These are phyloP conservation scores for Malaclemys terrapin DNA, from an alignment of 2,113 vertebrate species.

Conservation along the genomic window DNA sequence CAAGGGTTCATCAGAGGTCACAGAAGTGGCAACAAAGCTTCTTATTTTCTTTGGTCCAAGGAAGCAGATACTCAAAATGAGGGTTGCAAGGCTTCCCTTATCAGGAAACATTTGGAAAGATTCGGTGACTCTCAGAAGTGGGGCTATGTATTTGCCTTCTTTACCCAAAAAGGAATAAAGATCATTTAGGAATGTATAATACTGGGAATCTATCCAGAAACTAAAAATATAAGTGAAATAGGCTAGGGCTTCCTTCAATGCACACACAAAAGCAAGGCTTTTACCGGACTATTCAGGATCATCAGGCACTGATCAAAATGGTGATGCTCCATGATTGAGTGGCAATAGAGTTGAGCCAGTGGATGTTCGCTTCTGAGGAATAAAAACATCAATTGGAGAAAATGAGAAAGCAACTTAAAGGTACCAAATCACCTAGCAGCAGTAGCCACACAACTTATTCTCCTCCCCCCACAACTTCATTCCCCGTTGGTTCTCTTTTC, in stretches of 20 bases:
- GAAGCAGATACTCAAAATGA: slow-evolving; percentile 24
- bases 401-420: not conserved
- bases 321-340: slow-evolving; percentile 98
- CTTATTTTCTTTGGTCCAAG: slow-evolving; percentile 20
- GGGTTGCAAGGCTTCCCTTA: slow-evolving; percentile 27
- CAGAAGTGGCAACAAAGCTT: not conserved
- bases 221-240: slow-evolving; percentile 71
- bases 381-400: slow-evolving; percentile 5
- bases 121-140: not conserved
- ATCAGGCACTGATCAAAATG: slow-evolving; percentile 99
- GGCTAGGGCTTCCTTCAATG: slow-evolving; percentile 36
- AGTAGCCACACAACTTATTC: not conserved
- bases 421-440: not conserved
- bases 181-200: slow-evolving; percentile 67
- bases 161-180: slow-evolving; percentile 79
- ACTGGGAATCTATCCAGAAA: slow-evolving; percentile 71
- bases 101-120: slow-evolving; percentile 18
- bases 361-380: slow-evolving; percentile 93
- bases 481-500: not conserved
- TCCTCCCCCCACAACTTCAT: not conserved
- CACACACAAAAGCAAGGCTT: slow-evolving; percentile 43
- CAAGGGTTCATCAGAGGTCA: slow-evolving; percentile 18
- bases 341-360: slow-evolving; percentile 95
- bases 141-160: slow-evolving; percentile 55
- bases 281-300: slow-evolving; percentile 97